Evolutionary conservation across 2,113 vertebrate species (phyloP).

Genomic region (Naja naja): DNA sequence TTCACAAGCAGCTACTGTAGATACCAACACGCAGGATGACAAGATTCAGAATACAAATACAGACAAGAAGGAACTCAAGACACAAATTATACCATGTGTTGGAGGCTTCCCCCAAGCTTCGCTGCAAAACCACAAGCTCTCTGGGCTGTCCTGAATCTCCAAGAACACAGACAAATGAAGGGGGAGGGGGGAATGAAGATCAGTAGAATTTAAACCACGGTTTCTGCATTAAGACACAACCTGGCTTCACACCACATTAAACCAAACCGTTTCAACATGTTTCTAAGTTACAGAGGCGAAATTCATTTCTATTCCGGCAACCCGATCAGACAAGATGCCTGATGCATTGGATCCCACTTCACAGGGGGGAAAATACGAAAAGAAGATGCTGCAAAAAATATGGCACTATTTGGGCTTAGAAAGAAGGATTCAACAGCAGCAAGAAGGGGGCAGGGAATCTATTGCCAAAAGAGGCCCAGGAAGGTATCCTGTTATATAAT

Average conservation of each 20-base stretch:
- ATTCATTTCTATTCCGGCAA: background rate
- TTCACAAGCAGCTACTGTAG: background rate
- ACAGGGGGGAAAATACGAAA: background rate
- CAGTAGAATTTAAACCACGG: background rate
- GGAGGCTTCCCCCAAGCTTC: background rate
- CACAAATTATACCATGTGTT: background rate
- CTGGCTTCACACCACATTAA: background rate
- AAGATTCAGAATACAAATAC: background rate
- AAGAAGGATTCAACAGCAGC: background rate
- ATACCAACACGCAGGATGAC: background rate
- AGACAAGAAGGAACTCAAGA: background rate
- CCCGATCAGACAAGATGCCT: background rate
- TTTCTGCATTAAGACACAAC: background rate
- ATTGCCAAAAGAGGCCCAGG: background rate
- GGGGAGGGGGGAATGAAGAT: background rate
- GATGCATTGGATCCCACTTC: background rate
- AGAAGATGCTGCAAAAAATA: background rate
- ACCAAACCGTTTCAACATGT: background rate
- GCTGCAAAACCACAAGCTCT: background rate
- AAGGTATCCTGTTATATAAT: background rate
- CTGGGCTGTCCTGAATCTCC: background rate
- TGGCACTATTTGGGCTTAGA: background rate
- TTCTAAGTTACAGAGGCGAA: background rate
- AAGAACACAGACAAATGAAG: background rate
- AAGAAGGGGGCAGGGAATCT: background rate